Conservation (phyloP, 2,888 invertebrate genomes). For the Priocnemis perturbator region DNA sequence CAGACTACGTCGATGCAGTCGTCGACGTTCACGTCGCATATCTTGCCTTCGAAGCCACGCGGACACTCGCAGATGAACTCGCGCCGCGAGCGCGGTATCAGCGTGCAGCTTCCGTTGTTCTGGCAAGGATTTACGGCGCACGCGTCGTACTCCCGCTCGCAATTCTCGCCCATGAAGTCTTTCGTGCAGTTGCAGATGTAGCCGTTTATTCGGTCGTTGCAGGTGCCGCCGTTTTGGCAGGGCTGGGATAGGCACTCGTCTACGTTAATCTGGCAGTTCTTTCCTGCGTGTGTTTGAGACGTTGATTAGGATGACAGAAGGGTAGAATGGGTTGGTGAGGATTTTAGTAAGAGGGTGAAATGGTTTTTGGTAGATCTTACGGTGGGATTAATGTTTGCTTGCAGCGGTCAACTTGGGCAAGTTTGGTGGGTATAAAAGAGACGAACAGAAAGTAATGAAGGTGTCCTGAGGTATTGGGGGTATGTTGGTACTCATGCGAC, state of each 20-base stretch:
- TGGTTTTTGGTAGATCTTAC: no score
- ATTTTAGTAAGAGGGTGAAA: no score
- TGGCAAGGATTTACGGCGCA: conserved; percentile 80
- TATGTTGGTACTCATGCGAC: not conserved
- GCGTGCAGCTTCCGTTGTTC: conserved; percentile 81
- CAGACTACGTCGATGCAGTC: conserved; percentile 80
- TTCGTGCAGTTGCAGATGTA: conserved; percentile 79
- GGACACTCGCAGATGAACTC: conserved; percentile 81
- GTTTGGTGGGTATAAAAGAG: no score
- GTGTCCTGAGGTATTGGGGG: no score
- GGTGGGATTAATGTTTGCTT: no score
- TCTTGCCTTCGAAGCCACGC: conserved; percentile 81
- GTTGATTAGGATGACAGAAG: not conserved
- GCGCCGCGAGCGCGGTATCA: conserved; percentile 72
- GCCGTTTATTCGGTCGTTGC: conserved; percentile 77
- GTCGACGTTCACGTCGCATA: conserved; percentile 82
- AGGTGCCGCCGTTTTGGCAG: conserved; percentile 78
- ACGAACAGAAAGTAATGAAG: no score
- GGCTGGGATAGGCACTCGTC: conserved; percentile 77
- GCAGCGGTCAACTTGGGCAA: no score
- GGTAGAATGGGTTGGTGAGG: no score
- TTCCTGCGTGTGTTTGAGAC: conserved; percentile 71
- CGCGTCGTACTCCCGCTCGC: conserved; percentile 78
- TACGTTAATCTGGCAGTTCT: conserved; percentile 77
- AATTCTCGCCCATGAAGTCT: conserved; percentile 78